Conservation (phyloP, 1,140 invertebrate species). For the Listronotus oregonensis region DNA sequence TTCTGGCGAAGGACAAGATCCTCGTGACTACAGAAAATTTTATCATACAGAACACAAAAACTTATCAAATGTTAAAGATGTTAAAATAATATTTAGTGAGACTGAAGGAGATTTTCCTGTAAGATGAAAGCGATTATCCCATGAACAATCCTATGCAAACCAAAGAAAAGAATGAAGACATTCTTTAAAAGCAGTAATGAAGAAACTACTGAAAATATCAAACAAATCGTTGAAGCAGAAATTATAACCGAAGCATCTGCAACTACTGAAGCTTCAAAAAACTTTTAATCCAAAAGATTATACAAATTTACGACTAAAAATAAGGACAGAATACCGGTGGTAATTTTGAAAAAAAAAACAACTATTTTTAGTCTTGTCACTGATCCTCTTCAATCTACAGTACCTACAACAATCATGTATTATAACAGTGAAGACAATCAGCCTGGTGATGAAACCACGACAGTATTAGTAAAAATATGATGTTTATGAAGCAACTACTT, state of each 20-base stretch:
- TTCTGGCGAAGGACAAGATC: no score
- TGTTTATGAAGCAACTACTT: no score
- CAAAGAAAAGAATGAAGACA: no score
- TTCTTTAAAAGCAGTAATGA: no score
- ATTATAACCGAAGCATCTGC: not conserved
- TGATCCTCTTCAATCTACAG: not conserved
- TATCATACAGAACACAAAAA: conserved; percentile 19
- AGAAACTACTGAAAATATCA: no score
- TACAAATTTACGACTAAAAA: not conserved
- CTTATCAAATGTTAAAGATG: conserved; percentile 22
- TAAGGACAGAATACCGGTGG: not conserved
- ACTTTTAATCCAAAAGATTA: not conserved
- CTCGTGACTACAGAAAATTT: conserved; percentile 22
- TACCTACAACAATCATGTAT: no score
- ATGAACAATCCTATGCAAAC: not conserved
- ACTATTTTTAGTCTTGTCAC: not conserved
- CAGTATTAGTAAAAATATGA: no score
- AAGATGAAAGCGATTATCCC: not conserved
- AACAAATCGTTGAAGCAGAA: not conserved
- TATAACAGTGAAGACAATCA: no score
- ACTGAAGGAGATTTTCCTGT: conserved; percentile 28
- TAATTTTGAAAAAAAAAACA: no score
- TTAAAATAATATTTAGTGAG: conserved; percentile 25
- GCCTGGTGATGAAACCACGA: no score
- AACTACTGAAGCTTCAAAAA: not conserved